A percentile compares a stretch with the other conserved stretches of the same genome.
These are phyloP conservation scores for Eurytemora carolleeae DNA, from an alignment of 1,140 invertebrate genomes.

Conservation along the genomic window DNA sequence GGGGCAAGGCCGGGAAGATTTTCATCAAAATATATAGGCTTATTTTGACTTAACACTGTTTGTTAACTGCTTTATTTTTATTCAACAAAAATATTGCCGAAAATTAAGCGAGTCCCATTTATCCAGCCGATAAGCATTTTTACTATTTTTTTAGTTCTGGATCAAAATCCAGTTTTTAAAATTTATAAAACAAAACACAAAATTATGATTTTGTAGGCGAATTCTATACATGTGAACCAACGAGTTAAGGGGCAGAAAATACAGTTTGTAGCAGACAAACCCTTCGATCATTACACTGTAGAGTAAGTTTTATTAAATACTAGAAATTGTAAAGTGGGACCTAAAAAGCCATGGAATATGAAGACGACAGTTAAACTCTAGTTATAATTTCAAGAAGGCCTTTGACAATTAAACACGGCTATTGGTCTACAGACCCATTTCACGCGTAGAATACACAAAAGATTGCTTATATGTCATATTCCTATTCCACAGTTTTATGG, in stretches of 20 bases:
- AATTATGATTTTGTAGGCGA: background rate
- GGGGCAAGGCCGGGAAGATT: no score
- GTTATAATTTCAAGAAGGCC: background rate
- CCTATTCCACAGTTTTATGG: no score
- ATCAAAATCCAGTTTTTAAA: no score
- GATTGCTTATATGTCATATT: no score
- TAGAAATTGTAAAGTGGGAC: background rate
- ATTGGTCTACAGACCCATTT: background rate
- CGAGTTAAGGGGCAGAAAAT: background rate
- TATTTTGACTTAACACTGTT: no score
- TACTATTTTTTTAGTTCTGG: no score
- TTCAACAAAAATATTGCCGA: background rate
- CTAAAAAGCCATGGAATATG: background rate
- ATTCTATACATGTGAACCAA: background rate
- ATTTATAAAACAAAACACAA: no score
- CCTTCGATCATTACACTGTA: background rate
- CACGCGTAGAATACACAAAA: no score
- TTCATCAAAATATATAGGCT: no score
- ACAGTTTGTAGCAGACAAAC: background rate
- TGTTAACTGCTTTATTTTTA: background rate
- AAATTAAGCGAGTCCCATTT: background rate
- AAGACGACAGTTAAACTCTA: background rate
- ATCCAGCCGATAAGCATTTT: no score
- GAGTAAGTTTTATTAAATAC: background rate
- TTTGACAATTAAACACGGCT: background rate